These are phyloP conservation scores for Spizella passerina DNA, from an alignment of 2,797 vertebrate genomes.

Conservation along the genomic window DNA sequence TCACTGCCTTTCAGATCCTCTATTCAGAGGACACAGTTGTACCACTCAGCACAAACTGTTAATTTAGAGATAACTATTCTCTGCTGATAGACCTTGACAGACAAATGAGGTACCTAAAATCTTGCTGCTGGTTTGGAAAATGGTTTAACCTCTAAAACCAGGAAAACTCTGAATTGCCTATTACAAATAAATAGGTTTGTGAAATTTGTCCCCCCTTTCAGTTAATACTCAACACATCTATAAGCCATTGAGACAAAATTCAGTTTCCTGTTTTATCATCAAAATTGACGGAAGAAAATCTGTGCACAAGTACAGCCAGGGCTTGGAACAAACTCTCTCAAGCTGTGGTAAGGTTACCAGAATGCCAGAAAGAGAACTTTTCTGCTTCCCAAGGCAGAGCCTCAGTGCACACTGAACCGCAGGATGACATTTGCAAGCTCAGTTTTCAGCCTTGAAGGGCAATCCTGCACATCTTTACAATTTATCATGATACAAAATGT, in stretches of 20 bases:
- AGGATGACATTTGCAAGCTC: not conserved
- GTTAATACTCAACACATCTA: too few species aligned
- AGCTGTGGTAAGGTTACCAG: not conserved
- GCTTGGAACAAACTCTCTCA: not conserved
- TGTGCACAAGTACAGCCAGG: not conserved
- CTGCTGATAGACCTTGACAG: too few species aligned
- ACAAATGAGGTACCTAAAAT: too few species aligned
- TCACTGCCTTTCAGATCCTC: too few species aligned
- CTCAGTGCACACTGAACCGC: fast-evolving
- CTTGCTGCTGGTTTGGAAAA: too few species aligned
- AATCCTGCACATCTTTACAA: not conserved
- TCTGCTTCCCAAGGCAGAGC: not conserved
- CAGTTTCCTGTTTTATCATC: not conserved
- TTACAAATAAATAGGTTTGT: too few species aligned
- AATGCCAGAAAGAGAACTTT: not conserved
- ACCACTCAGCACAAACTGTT: too few species aligned
- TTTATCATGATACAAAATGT: not conserved
- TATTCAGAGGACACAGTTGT: too few species aligned
- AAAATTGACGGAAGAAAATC: not conserved
- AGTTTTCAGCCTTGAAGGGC: not conserved
- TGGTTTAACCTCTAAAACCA: too few species aligned
- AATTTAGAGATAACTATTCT: too few species aligned
- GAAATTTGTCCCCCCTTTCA: too few species aligned
- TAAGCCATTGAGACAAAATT: not conserved
- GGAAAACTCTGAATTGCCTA: too few species aligned